A percentile compares a stretch with the other conserved stretches of the same genome.
Conservation (phyloP, 2,113 vertebrate species). For the Patagioenas fasciata region DNA sequence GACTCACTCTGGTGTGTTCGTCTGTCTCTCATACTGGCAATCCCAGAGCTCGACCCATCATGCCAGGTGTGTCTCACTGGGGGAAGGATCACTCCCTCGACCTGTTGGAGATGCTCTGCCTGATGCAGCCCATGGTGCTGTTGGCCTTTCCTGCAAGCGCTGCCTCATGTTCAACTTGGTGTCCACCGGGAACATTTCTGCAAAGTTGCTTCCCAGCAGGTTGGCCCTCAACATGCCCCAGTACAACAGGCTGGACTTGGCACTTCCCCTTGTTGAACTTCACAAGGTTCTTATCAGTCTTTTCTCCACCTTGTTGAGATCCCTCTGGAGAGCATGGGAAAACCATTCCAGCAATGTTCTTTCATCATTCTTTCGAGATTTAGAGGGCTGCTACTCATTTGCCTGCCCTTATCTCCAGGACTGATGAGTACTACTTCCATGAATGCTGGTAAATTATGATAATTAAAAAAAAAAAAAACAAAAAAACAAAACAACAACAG, state of each 20-base stretch:
- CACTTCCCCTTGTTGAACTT: not conserved
- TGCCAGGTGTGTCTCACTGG: not conserved
- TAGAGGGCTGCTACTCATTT: not conserved
- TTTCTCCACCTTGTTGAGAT: not conserved
- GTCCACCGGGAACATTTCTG: not conserved
- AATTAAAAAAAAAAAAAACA: not conserved
- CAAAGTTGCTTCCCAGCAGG: not conserved
- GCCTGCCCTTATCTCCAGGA: not conserved
- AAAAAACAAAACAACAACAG: not conserved
- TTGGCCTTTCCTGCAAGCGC: not conserved
- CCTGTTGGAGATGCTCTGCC: not conserved
- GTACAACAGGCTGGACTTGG: not conserved
- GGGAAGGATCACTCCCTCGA: not conserved
- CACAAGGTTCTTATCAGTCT: accelerated
- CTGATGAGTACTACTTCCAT: not conserved
- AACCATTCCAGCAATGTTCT: not conserved
- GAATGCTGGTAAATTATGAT: not conserved
- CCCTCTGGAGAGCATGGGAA: not conserved
- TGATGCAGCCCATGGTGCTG: not conserved
- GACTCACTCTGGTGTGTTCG: not conserved
- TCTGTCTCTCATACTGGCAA: not conserved
- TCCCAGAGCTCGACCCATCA: not conserved
- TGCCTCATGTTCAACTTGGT: not conserved
- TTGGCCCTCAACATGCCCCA: too few relatives aligned
- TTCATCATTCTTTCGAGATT: not conserved